A percentile compares a stretch with the other conserved stretches of the same genome.
phyloP scores from a whole-genome alignment of 2,113 vertebrate species.

The Cariama cristata region DNA sequence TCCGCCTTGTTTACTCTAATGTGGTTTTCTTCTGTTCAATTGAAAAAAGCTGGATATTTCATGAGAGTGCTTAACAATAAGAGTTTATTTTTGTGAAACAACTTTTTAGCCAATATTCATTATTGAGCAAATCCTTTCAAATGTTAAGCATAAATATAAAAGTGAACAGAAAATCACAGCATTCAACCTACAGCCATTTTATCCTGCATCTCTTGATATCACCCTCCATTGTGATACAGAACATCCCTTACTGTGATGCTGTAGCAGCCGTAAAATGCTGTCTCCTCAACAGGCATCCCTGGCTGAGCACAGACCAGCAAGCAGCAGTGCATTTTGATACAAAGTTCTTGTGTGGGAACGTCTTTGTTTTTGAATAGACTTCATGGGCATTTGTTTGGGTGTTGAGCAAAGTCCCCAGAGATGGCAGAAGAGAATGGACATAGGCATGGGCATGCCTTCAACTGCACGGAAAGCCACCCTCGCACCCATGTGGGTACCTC shows the following conservation, averaged over 20 bases:
- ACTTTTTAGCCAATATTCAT: neutral
- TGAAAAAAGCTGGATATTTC: neutral
- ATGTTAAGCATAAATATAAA: neutral
- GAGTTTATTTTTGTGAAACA: neutral
- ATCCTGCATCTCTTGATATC: no score
- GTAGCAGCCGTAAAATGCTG: neutral
- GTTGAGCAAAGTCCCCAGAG: neutral
- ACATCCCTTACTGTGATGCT: neutral
- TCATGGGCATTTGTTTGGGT: neutral
- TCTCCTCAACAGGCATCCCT: neutral
- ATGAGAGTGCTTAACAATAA: neutral
- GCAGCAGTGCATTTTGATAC: neutral
- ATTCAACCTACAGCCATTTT: neutral
- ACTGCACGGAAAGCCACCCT: neutral
- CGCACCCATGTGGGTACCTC: accelerated
- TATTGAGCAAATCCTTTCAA: neutral
- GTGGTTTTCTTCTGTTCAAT: accelerated
- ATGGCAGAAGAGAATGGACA: neutral
- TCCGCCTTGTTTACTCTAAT: neutral
- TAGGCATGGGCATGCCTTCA: neutral
- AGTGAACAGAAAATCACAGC: neutral
- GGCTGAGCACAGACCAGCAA: neutral
- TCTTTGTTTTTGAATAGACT: neutral
- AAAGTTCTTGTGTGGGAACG: neutral
- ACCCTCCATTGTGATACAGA: neutral